phyloP scores from a whole-genome alignment of 2,113 vertebrate genomes.

The Elephas maximus region DNA sequence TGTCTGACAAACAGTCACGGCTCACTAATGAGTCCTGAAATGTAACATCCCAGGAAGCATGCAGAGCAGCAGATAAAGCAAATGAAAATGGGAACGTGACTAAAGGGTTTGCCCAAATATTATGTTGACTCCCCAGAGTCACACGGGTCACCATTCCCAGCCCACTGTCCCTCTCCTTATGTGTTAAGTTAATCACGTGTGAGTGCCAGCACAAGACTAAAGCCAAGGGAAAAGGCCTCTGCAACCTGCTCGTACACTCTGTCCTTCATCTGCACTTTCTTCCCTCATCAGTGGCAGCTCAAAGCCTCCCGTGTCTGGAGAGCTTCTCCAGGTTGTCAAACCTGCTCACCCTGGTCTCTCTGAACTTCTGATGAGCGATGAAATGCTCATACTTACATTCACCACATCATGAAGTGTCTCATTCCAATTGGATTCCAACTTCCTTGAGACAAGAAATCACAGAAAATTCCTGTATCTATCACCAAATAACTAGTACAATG shows the following conservation, averaged over 20 bases:
- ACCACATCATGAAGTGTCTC: neutral
- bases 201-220: neutral
- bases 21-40: neutral
- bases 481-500: neutral
- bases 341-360: neutral
- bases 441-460: neutral
- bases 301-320: neutral
- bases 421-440: neutral
- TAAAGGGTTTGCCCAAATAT: too few relatives aligned
- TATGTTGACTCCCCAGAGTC: neutral
- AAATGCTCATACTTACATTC: neutral
- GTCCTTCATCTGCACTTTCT: neutral
- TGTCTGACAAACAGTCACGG: neutral
- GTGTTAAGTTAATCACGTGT: too few relatives aligned
- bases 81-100: neutral
- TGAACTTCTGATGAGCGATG: too few relatives aligned
- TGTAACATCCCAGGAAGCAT: neutral
- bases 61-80: neutral
- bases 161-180: neutral
- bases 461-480: neutral
- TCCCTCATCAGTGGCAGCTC: neutral
- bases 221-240: neutral
- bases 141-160: too few relatives aligned
- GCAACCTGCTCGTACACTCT: too few relatives aligned
- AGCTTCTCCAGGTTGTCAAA: neutral